A percentile compares a stretch with the other conserved stretches of the same genome.
Evolutionary conservation across 2,888 invertebrate genomes (phyloP).

Genomic region (Leptinotarsa rubiginosa): DNA sequence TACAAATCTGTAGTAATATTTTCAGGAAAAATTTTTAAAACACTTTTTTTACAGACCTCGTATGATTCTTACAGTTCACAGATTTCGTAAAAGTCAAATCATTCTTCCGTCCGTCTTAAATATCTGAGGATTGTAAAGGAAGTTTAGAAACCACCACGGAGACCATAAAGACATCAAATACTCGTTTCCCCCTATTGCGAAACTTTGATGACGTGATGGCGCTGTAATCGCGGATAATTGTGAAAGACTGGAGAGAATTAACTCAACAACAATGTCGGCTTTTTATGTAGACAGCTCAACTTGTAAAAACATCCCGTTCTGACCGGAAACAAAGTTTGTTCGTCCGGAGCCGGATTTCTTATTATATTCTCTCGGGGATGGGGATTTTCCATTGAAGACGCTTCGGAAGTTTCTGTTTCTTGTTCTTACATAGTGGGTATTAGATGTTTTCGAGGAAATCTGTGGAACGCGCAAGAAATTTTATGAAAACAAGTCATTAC

Average conservation of each 20-base stretch:
- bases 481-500: too few relatives aligned
- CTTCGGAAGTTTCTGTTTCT: conserved; percentile 21
- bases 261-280: conserved; percentile 64
- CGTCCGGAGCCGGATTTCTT: conserved; percentile 56
- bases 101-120: conserved; percentile 31
- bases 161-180: conserved; percentile 61
- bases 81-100: conserved; percentile 22
- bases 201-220: conserved; percentile 66
- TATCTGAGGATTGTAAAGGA: conserved; percentile 36
- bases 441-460: not conserved
- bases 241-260: conserved; percentile 61
- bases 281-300: conserved; percentile 62
- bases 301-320: conserved; percentile 61
- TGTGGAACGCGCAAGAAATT: too few relatives aligned
- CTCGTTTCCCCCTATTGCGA: conserved; percentile 51
- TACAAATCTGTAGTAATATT: too few relatives aligned
- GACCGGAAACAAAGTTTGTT: conserved; percentile 61
- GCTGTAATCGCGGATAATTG: conserved; percentile 66
- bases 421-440: not conserved
- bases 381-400: conserved; percentile 36
- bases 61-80: not conserved
- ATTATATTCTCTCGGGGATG: conserved; percentile 55
- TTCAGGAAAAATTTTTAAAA: too few relatives aligned
- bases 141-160: conserved; percentile 55
- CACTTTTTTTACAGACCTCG: too few relatives aligned